Evolutionary conservation across 2,113 vertebrate species (phyloP).

Genomic region (Cyprinodon variegatus): DNA sequence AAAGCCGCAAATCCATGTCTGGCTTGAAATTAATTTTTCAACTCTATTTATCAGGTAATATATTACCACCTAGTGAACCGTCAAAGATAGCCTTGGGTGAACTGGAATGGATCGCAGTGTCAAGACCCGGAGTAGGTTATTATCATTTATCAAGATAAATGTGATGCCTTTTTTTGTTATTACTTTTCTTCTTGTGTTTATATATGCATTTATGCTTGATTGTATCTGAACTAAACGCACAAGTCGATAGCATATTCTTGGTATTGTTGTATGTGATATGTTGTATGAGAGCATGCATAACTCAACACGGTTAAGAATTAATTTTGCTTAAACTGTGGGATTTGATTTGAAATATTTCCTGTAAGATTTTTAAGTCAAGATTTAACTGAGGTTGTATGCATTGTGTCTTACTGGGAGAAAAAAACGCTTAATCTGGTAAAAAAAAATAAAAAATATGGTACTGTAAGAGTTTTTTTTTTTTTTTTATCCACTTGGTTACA

Average conservation of each 20-base stretch:
- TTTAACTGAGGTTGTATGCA: conserved; percentile 14
- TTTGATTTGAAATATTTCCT: conserved; percentile 6
- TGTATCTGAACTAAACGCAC: conserved; percentile 9
- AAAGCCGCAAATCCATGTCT: conserved; percentile 58
- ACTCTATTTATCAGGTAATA: conserved; percentile 70
- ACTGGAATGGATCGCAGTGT: conserved; percentile 45
- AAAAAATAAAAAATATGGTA: background rate
- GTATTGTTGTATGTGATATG: background rate
- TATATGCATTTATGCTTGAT: conserved; percentile 2
- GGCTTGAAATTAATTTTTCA: conserved; percentile 58
- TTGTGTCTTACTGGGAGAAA: conserved; percentile 23
- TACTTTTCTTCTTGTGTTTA: background rate
- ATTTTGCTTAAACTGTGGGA: background rate
- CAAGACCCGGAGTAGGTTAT: conserved; percentile 44
- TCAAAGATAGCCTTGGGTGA: conserved; percentile 56
- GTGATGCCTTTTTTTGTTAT: conserved; percentile 4
- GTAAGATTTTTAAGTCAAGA: background rate
- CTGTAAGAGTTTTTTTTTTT: background rate
- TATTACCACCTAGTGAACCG: conserved; percentile 57
- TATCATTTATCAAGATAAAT: conserved; percentile 35
- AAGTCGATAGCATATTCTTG: conserved; percentile 4
- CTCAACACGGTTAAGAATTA: conserved; percentile 12
- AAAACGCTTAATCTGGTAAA: conserved; percentile 9
- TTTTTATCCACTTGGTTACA: conserved; percentile 25
- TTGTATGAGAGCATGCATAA: conserved; percentile 30